Evolutionary conservation across 2,113 vertebrate species (phyloP).

Genomic region (Brienomyrus longianalis): DNA sequence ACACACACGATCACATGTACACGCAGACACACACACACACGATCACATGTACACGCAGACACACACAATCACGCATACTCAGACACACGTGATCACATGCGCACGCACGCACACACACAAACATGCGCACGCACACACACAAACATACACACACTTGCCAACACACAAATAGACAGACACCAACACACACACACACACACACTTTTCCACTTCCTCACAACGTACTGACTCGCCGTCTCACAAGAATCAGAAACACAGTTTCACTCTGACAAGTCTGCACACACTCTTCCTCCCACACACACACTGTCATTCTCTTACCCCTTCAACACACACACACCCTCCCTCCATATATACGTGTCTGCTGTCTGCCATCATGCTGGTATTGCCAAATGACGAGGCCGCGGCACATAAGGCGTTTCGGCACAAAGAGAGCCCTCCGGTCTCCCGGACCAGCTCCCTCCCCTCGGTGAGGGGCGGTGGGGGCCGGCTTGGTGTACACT

Average conservation of each 20-base stretch:
- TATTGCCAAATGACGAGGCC: constrained; percentile 11
- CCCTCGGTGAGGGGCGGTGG: neutral
- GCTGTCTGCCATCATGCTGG: neutral
- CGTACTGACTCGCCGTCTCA: neutral
- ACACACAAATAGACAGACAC: constrained; percentile 45
- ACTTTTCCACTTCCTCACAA: neutral
- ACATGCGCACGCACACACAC: constrained; percentile 17
- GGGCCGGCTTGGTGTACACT: neutral
- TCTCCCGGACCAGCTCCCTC: constrained; percentile 17
- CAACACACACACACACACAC: neutral
- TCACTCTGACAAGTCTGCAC: neutral
- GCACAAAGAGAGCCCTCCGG: neutral
- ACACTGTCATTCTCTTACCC: neutral
- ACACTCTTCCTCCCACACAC: neutral
- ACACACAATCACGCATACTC: no score
- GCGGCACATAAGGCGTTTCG: neutral
- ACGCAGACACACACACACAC: neutral
- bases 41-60: neutral
- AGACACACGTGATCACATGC: no score
- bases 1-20: no score
- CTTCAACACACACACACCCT: neutral
- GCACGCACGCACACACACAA: no score
- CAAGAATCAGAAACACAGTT: neutral
- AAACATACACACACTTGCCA: constrained; percentile 54
- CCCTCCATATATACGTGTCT: neutral